Evolutionary conservation across 2,888 invertebrate genomes (phyloP).

Genomic region (Gisinianus flammeolus): DNA sequence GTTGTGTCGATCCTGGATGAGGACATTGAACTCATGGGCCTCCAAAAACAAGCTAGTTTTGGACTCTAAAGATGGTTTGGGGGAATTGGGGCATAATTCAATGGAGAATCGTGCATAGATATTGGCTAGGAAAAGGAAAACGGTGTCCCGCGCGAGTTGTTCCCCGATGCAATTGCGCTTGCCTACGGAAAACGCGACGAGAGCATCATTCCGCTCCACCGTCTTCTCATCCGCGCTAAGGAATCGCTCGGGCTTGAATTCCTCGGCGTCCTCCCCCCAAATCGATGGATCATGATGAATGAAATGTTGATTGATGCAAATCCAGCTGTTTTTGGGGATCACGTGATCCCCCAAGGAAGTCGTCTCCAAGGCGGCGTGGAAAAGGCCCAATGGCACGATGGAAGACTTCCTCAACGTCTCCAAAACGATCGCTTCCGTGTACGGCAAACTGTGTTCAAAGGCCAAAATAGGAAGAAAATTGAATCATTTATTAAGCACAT

Average conservation of each 20-base stretch:
- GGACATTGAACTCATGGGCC: background rate
- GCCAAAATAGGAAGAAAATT: background rate
- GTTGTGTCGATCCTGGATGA: background rate
- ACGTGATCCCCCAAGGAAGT: background rate
- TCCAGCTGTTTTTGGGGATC: background rate
- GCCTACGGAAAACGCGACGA: background rate
- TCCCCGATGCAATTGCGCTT: background rate
- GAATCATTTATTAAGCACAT: too few relatives aligned
- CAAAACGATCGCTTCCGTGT: slow-evolving; percentile 57
- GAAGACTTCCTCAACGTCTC: slow-evolving; percentile 57
- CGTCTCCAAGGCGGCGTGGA: too few relatives aligned
- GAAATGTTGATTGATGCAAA: background rate
- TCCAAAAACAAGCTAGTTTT: background rate
- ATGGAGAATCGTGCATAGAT: background rate
- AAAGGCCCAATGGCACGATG: slow-evolving; percentile 55
- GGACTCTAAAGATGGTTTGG: background rate
- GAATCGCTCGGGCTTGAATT: background rate
- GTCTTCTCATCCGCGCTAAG: background rate
- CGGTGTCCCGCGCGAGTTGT: background rate
- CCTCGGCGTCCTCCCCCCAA: background rate
- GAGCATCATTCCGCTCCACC: background rate
- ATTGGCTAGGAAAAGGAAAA: background rate
- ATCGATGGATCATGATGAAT: background rate
- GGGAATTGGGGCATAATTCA: background rate
- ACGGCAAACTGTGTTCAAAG: slow-evolving; percentile 54